Base-by-base conservation (phyloP, 1,140 invertebrate genomes). In the Andrena cerasifolii region DNA sequence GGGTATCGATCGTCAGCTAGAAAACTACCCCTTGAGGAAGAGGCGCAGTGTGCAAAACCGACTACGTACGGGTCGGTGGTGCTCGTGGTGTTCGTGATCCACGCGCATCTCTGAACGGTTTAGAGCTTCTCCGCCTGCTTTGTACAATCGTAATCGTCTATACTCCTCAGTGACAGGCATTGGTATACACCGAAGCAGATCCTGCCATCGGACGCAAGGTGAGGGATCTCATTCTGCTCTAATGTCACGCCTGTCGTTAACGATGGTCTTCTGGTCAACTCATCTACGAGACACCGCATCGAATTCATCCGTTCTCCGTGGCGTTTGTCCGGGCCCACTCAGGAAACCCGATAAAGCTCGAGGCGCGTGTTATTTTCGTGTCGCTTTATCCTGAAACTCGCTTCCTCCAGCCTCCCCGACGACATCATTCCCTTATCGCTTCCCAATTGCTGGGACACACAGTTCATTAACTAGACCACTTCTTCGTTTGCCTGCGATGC, bases 1-100 rank as follows among this genome's bases (percentile, higher is more conserved):
- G 71, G 70, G 89, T 90, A 90, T 90, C 89, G 88, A 89, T 89
- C 88, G 88, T 68, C 80, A 80, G 80, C 79, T 63, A 88, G 89
- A 89, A 88, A 89, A 89, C 88, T 89, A 88, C 88, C 88, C 89
- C 61, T 85, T 81, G 84, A 85, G 73, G 56, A 72, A 59, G 83
- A 86, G 86, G 83, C 84, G 89, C 88, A 88, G 89, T 89, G 87
- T 88, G 84, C 81, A 36, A 84, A 82, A 84, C 56, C 75, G 85
- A 89, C 85, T 78, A 75, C 81, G 47, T 79, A 71, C 74, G 73
- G 54, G 75, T 78, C 58, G 70, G 75, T 68, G 78, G 63, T 82
- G 81, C 84, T 86, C 82, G 84, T 78, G 85, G 86, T 86, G 86
- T 79, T 89, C 76, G 83, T 80, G 75, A 54, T 79, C 82, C 87